Conservation (phyloP, 2,888 invertebrate genomes). For the Diaperis boleti region DNA sequence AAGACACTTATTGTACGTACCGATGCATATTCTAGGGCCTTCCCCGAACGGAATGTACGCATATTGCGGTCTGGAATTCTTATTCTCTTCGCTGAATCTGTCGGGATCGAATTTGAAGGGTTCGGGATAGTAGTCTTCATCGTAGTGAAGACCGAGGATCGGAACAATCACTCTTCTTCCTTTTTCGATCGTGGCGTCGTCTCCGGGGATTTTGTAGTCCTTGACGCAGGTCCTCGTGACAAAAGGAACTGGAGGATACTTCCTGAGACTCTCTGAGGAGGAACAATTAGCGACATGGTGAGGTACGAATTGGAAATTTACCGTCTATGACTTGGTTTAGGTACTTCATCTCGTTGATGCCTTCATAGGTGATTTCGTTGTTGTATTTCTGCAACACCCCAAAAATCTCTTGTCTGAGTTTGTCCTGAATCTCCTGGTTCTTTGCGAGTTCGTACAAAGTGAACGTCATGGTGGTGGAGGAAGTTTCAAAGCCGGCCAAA, state of each 20-base stretch:
- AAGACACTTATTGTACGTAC: not conserved
- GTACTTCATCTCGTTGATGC: conserved; percentile 20
- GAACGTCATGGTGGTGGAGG: conserved; percentile 70
- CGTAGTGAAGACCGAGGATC: conserved; percentile 54
- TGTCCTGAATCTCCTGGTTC: conserved; percentile 65
- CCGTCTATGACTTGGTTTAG: conserved; percentile 33
- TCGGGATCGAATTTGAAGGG: conserved; percentile 9
- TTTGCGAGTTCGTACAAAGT: conserved; percentile 69
- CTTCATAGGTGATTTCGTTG: conserved; percentile 20
- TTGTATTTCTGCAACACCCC: conserved; percentile 8
- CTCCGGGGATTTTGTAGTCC: conserved; percentile 54
- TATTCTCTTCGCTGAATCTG: conserved; percentile 11
- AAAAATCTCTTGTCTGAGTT: conserved; percentile 63
- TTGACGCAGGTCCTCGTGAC: conserved; percentile 47
- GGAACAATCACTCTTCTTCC: conserved; percentile 56
- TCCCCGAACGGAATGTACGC: conserved; percentile 14
- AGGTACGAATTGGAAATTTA: conserved; percentile 8
- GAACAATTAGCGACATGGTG: not conserved
- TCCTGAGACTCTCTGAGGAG: conserved; percentile 58
- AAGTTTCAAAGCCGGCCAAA: conserved; percentile 74
- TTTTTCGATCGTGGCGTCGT: conserved; percentile 53
- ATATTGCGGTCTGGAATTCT: not conserved
- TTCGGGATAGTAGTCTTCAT: conserved; percentile 17
- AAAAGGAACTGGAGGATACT: conserved; percentile 56
- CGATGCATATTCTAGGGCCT: conserved; percentile 5